These are phyloP conservation scores for Anadara kagoshimensis DNA, from an alignment of 1,140 invertebrate genomes.

Conservation along the genomic window DNA sequence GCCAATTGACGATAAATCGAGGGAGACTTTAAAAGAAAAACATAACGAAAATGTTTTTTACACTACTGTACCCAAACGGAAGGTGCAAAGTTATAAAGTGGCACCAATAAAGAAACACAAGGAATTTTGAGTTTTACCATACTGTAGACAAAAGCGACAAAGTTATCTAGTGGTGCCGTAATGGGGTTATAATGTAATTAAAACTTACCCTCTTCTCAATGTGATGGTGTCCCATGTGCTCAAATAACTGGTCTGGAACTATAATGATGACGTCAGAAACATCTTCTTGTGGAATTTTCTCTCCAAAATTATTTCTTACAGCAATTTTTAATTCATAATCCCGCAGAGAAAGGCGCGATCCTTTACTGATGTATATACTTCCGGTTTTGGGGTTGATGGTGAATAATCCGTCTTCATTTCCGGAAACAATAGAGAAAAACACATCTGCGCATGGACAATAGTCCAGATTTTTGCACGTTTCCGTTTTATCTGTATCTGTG, in stretches of 20 bases:
- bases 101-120: no score
- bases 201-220: neutral
- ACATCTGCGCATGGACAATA: constrained; percentile 62
- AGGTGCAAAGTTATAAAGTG: no score
- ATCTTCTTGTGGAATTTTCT: neutral
- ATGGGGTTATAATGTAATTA: neutral
- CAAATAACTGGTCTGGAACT: neutral
- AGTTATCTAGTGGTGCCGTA: neutral
- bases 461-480: constrained; percentile 4
- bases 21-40: no score
- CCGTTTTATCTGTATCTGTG: constrained; percentile 10
- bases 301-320: neutral
- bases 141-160: no score
- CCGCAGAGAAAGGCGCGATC: constrained; percentile 3
- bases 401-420: constrained; percentile 67
- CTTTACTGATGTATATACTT: constrained; percentile 46
- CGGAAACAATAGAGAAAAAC: constrained; percentile 60
- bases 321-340: constrained; percentile 6
- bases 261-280: neutral
- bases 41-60: no score
- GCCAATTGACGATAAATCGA: no score
- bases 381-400: constrained; percentile 59
- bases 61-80: no score
- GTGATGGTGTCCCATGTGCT: constrained; percentile 4
- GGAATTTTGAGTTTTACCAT: no score